Percentiles rank a stretch among this genome's conserved stretches.
Evolutionary conservation across 2,113 vertebrate genomes (phyloP).

Genomic region (Pangasianodon gigas): DNA sequence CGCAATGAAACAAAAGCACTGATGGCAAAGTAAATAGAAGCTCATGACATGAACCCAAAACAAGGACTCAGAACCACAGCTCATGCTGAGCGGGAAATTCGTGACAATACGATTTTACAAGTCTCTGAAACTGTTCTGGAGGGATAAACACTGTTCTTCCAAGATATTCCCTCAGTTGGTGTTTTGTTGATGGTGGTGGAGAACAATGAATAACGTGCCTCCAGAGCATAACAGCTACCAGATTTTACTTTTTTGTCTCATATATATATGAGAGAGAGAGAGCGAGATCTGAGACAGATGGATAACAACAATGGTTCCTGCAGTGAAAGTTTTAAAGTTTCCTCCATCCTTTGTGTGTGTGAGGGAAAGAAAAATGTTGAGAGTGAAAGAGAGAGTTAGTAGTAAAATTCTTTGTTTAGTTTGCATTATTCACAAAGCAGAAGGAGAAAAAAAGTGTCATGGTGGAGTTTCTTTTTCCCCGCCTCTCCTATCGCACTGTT

Average conservation of each 20-base stretch:
- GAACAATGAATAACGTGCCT: background rate
- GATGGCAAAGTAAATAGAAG: background rate
- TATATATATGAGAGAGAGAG: background rate
- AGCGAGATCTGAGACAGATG: background rate
- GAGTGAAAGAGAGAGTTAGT: background rate
- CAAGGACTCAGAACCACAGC: too few relatives aligned
- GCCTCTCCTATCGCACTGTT: background rate
- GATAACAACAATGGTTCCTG: slow-evolving; percentile 2
- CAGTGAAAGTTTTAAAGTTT: background rate
- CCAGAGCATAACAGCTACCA: background rate
- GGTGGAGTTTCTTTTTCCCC: background rate
- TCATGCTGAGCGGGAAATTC: background rate
- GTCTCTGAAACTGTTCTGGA: background rate
- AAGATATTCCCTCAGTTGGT: too few relatives aligned
- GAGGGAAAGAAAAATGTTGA: background rate
- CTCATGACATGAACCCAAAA: background rate
- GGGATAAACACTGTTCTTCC: background rate
- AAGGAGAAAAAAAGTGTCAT: background rate
- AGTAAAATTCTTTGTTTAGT: slow-evolving; percentile 21
- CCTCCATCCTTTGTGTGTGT: slow-evolving; percentile 12
- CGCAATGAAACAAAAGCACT: background rate
- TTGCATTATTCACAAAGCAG: background rate
- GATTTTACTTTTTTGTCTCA: background rate
- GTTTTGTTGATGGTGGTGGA: background rate
- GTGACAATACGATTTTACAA: background rate